Evolutionary conservation across 2,113 vertebrate species (phyloP), one percentile per base, ranked within the genome.

Genomic region (Plestiodon gilberti): DNA sequence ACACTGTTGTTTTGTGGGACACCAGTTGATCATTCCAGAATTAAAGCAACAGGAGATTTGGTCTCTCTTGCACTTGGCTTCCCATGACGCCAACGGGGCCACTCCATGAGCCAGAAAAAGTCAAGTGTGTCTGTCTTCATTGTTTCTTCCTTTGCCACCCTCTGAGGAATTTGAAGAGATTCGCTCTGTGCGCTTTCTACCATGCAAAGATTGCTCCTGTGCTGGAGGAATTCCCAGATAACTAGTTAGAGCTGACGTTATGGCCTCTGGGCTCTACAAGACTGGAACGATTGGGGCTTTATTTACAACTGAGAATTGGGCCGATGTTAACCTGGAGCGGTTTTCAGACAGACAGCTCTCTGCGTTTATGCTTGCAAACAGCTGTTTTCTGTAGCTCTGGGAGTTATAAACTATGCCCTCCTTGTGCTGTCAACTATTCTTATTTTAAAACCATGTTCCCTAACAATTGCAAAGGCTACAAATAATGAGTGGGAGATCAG

Each of bases 351-450:
- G 67, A 73, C 65, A 91, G 8, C 76, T 90, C 69, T 86, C 88
- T 87, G 61, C 0, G 30, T 87, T 91, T 89, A 6, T 92, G 84
- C 85, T 92, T 84, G 55, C 43, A 79, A 82, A 86, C 87, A 94
- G 82, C 87, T 93, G 89, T 67, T 94, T 87, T 75, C 48, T 90
- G 85, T 91, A 91, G 89, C 76, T 91, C 35, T 93, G 89, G 85
- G 90, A 93, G 62, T 75, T 91, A 85, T 28, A 92, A 93, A 91
- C 81, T 65, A 61, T 78, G 48, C 22, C 86, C 57, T 85, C 57
- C 57, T 89, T 92, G 92, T 69, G 20, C 88, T 93, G 92, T 91
- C 92, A 93, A 83, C 80, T 75, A 78, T 33, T 52, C 20, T 35
- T 87, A 89, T 91, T 93, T 75, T 89, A 90, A 92, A 93, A 83